Evolutionary conservation across 1,140 invertebrate species (phyloP), one percentile per base, ranked within the genome.

Genomic region (Berghia stephanieae): DNA sequence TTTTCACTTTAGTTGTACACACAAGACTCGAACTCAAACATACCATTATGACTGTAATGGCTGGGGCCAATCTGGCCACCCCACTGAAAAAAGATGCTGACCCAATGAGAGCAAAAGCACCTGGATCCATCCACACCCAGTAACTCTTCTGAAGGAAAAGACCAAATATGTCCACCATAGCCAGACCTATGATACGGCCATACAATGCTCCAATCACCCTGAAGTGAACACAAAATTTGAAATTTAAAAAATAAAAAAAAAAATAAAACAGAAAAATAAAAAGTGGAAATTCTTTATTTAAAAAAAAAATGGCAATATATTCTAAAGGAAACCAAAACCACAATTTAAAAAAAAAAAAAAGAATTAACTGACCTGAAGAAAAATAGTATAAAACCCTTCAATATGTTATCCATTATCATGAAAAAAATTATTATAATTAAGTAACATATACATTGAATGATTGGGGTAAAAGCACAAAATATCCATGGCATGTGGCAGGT

Each of bases 71-170:
- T 60, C 90, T 81, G 0, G 90, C 87, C 1, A 90, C 90, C n/a
- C 90, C 90, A 52, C 89, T 88, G 82, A 90, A 89, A 78, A 91
- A 91, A n/a, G 89, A 90, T 0, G 90, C 90, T 38, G 90, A 88
- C 43, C 90, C 90, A 75, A 91, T 85, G 21, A 91, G 81, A 44
- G 90, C 88, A 77, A 90, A 90, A 3, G 87, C 89, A 18, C 90
- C 90, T 8, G 90, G 90, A 81, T 91, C 90, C 85, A 91, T 87
- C 90, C 90, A 90, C 10, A 86, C 83, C 88, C 88, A 90, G 80
- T 88, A 86, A 40, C 83, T 83, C 75, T 80, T 78, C 27, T 84
- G 78, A 3, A 80, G 82, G 79, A 89, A 86, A 8, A 85, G 73
- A 10, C 86, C 87, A 83, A 90, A 90, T 55, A 86, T 68, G 24